Base-by-base conservation (phyloP, 2,888 invertebrate species). In the Nezara viridula region DNA sequence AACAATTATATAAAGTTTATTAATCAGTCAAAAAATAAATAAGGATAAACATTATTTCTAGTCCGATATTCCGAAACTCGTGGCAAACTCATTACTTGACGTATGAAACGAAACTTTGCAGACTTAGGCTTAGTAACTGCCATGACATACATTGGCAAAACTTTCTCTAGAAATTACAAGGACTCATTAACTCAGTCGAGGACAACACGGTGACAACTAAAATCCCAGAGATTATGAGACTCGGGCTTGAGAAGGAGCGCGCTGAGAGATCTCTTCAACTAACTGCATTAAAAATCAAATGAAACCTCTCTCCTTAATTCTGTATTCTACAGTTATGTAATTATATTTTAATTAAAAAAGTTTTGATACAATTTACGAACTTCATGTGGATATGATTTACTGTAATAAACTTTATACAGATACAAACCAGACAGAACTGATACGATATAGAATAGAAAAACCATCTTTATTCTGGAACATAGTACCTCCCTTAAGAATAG, bases 81-180 rank as follows among this genome's bases (percentile, higher is more conserved):
- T 19, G 19, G 66, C 19, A 19, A 73, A 73, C 66, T 73, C 66
- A 24, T 73, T 37, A 19, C 66, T 73, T 73, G 66, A 73, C 66
- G 66, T 73, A 37, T 19, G 37, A 21, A 37, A 73, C 37, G 66
- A 37, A 73, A 73, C 66, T 73, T 73, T 37, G 21, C 37, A 73
- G 32, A 37, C 32, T 73, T 73, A 37, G 32, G 66, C 66, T 73
- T 73, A 73, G 37, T 73, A 73, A 73, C 66, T 73, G 66, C 37
- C 66, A 73, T 19, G 32, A 19, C 66, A 37, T 9, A 73, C 19
- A 73, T 37, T 73, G 7, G 66, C 66, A 37, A 73, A 73, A 73
- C 19, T 73, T 73, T 73, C 66, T 73, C 66, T 7, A 73, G 66
- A 73, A 73, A 37, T 73, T 73, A 73, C 66, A 37, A 73, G 66